Percentiles rank a stretch among this genome's conserved stretches.
Conservation (phyloP, 2,113 vertebrate species). For the Gobio gobio region DNA sequence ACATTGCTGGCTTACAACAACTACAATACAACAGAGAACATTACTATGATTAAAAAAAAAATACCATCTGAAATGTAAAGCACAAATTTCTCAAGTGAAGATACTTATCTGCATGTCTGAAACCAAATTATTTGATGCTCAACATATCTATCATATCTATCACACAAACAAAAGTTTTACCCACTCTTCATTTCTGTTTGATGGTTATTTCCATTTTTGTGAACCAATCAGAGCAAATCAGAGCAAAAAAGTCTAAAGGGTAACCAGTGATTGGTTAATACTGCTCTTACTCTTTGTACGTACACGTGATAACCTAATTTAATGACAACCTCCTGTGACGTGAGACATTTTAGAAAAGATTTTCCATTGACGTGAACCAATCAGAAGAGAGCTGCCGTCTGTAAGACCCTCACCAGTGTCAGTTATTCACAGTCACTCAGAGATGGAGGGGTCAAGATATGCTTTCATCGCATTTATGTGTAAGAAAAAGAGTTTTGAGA, state of each 20-base stretch:
- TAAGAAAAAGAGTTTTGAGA: background rate
- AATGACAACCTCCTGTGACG: background rate
- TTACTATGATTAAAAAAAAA: no score
- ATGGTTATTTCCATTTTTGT: background rate
- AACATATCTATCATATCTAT: background rate
- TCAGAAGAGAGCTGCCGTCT: background rate
- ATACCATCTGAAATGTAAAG: background rate
- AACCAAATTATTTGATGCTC: background rate
- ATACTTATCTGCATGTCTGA: background rate
- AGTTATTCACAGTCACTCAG: constrained; percentile 6
- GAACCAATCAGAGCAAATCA: background rate
- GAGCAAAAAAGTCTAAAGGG: background rate
- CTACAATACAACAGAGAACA: background rate
- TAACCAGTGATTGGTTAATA: background rate
- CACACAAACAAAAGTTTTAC: background rate
- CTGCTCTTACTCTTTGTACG: background rate
- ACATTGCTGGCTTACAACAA: background rate
- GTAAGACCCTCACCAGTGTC: background rate
- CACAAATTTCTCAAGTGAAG: background rate
- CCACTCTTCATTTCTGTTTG: background rate
- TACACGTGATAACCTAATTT: background rate
- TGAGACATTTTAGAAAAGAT: background rate
- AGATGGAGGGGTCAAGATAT: constrained; percentile 4
- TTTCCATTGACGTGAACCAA: constrained; percentile 2
- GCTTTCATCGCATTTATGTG: background rate